These are phyloP conservation scores for Vollenhovia emeryi DNA, from an alignment of 1,140 invertebrate species.

Conservation along the genomic window DNA sequence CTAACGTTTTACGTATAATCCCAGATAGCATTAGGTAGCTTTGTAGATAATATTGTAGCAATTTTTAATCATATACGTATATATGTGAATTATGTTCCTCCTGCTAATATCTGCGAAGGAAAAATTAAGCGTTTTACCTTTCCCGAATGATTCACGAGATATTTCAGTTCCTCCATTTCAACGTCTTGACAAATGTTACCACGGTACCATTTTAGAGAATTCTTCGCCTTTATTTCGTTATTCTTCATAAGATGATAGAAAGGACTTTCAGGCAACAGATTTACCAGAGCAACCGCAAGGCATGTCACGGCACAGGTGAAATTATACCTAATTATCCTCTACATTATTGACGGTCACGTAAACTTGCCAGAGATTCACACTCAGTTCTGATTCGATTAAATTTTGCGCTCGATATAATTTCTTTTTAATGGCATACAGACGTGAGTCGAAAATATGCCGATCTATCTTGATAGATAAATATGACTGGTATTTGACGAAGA, in stretches of 20 bases:
- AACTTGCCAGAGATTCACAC: background rate
- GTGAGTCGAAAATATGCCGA: too few species aligned
- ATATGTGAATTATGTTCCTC: background rate
- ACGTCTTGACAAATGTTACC: conserved; percentile 86
- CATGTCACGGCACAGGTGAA: conserved; percentile 87
- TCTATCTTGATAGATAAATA: background rate
- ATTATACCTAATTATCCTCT: conserved; percentile 69
- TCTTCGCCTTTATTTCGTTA: conserved; percentile 84
- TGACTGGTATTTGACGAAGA: too few species aligned
- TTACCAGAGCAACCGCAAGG: conserved; percentile 77
- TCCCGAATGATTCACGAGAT: conserved; percentile 14
- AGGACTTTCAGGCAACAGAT: conserved; percentile 91
- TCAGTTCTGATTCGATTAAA: background rate
- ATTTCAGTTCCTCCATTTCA: conserved; percentile 82
- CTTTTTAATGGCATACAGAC: background rate
- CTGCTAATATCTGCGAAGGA: background rate
- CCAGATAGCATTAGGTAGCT: background rate
- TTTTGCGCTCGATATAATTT: background rate
- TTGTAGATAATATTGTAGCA: background rate
- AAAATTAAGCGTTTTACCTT: conserved; percentile 47
- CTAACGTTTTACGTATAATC: background rate
- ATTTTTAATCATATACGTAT: background rate
- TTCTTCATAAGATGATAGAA: conserved; percentile 69
- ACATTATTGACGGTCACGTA: background rate
- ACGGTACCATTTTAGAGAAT: conserved; percentile 88